Evolutionary conservation across 2,888 invertebrate species (phyloP).

Genomic region (Coronaproctus castanopsis): DNA sequence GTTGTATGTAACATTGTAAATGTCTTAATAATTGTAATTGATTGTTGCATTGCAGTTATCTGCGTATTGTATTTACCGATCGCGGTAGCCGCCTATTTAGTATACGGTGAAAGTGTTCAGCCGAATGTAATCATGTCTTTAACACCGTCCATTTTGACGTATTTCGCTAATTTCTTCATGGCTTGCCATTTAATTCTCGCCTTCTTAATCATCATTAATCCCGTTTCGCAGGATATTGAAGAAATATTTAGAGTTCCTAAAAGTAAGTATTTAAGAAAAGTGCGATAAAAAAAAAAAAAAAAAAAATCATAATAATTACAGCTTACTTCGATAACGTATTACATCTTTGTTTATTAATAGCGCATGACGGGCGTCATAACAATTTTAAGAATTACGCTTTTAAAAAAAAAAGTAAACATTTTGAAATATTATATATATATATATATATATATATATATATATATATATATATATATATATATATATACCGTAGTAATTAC

Average conservation of each 20-base stretch:
- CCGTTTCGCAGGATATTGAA: constrained; percentile 48
- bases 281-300: too few relatives aligned
- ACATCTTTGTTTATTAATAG: too few relatives aligned
- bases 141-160: constrained; percentile 32
- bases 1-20: neutral
- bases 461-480: too few relatives aligned
- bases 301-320: too few relatives aligned
- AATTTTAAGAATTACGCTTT: too few relatives aligned
- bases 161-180: constrained; percentile 39
- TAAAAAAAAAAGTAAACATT: too few relatives aligned
- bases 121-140: constrained; percentile 40
- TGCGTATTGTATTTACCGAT: constrained; percentile 38
- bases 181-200: constrained; percentile 42
- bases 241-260: constrained; percentile 39
- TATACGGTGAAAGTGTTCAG: constrained; percentile 38
- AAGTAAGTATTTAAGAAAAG: constrained; percentile 33
- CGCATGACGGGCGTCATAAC: too few relatives aligned
- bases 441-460: too few relatives aligned
- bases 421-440: too few relatives aligned
- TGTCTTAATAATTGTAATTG: neutral
- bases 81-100: constrained; percentile 38
- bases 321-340: too few relatives aligned
- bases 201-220: constrained; percentile 48
- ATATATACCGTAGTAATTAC: too few relatives aligned
- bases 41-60: constrained; percentile 29